These are phyloP conservation scores for Phymorhynchus buccinoides DNA, from an alignment of 1,140 invertebrate species.

Conservation along the genomic window DNA sequence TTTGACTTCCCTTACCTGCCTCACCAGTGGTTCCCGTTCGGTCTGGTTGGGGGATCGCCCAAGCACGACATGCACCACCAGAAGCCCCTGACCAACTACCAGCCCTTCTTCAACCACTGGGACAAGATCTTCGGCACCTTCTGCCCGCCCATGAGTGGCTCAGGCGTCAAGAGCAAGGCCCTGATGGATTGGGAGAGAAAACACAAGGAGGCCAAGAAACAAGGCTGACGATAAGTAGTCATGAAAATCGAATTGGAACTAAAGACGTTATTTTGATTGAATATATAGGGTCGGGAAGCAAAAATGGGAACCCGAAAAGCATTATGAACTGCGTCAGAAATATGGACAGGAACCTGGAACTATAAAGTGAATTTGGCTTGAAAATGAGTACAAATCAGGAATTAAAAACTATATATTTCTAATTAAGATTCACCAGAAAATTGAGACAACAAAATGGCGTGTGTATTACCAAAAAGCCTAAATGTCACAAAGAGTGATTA, in stretches of 20 bases:
- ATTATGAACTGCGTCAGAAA: not conserved
- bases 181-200: constrained; percentile 65
- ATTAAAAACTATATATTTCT: too few relatives aligned
- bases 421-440: too few relatives aligned
- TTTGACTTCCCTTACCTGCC: constrained; percentile 66
- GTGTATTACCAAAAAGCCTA: too few relatives aligned
- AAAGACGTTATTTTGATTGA: too few relatives aligned
- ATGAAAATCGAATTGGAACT: constrained; percentile 3
- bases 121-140: constrained; percentile 71
- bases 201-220: constrained; percentile 60
- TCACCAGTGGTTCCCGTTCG: constrained; percentile 70
- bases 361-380: not conserved
- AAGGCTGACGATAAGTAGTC: constrained; percentile 26
- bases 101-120: constrained; percentile 74
- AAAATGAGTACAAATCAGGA: not conserved
- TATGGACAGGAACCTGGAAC: not conserved
- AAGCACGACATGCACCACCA: constrained; percentile 76
- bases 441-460: too few relatives aligned
- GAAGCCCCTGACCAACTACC: constrained; percentile 74
- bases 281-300: not conserved
- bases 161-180: constrained; percentile 61
- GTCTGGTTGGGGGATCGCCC: constrained; percentile 71
- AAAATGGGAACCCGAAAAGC: not conserved
- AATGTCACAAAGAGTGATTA: too few relatives aligned
- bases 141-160: constrained; percentile 68